Evolutionary conservation across 2,113 vertebrate genomes (phyloP), one percentile per base, ranked within the genome.

Genomic region (Gnathonemus longibarbis): DNA sequence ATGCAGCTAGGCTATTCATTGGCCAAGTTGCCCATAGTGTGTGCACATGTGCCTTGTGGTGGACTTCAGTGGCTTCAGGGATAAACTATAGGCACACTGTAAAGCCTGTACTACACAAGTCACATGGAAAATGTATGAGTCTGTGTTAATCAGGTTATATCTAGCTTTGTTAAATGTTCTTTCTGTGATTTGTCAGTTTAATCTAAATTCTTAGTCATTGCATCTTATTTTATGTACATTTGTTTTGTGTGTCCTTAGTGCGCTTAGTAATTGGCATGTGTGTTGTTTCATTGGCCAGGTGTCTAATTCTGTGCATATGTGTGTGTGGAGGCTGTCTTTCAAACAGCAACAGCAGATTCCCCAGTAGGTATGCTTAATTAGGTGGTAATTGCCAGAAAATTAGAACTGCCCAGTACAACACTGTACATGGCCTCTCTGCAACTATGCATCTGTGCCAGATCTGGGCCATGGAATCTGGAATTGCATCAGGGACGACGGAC

Each of bases 381-480:
- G n/a, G 50, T 87, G 85, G 85, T 53, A 56, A 87, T 53, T 87
- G 85, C 27, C 50, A 49, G n/a, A 56, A 35, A 87, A 56, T 53
- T 53, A 87, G 17, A 35, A 53, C 50, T 87, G 27, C 27, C 50
- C 49, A 15, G n/a, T 31, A 21, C 84, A 24, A 27, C 48, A 6
- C 24, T 31, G 84, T 86, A 49, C 84, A 27, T 7, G 31, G 48
- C 50, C 24, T 35, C 49, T 87, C 45, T 49, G 31, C 77, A n/a
- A 24, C 42, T 48, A 13, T 3, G 24, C 24, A 19, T 48, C 42
- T 48, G 83, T 48, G 39, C 45, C 45, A 39, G 21, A 45, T 84
- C 45, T 48, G 83, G 83, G 83, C 17, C 45, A 84, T 10, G 39
- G 83, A 46, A 84, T 24, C 83, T 84, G 83, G 83, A 48, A 84